Evolutionary conservation across 2,113 vertebrate genomes (phyloP), one percentile per base, ranked within the genome.

Genomic region (Lethenteron camtschaticum): DNA sequence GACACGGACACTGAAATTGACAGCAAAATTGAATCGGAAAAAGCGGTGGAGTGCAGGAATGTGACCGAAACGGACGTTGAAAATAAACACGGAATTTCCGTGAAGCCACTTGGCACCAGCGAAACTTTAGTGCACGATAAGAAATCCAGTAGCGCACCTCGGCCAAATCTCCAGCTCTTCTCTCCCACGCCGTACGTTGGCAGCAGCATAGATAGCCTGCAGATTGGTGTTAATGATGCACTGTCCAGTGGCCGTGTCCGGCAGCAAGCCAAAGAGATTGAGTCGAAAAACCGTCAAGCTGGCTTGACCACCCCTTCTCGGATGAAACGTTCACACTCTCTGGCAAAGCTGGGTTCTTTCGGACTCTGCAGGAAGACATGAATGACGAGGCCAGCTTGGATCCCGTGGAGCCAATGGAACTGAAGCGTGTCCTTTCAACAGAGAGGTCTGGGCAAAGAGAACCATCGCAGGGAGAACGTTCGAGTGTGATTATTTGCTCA

Each of bases 301-400:
- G 88, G 86, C 71, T 83, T 88, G 75, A 87, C 85, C 57, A 82
- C 82, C 0, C 87, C 89, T 0, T 87, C 86, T 58, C 81, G 85
- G 55, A 90, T 94, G 86, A 95, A 89, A 74, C 85, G 87, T 55
- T 96, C 92, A 0, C 88, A 88, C 1, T 95, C 92, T 2, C 75
- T 96, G 13, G 86, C 90, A 72, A 96, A 96, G 73, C 82, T 96
- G 75, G 86, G 88, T 78, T 79, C 83, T 75, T 80, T 95, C 77
- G 86, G 95, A 72, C 83, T 96, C 71, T 89, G 84, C 41, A 86
- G 73, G 79, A 84, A 0, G 88, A 88, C 75, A 80, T 90, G 68
- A 79, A 72, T 66, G n/a, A n/a, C 63, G 24, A n/a, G n/a, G 24
- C 24, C 10, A 10, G 9, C 24, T n/a, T 24, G 9, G 10, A 66